phyloP scores from a whole-genome alignment of 1,140 invertebrate species.

The Hesperophylax magnus region DNA sequence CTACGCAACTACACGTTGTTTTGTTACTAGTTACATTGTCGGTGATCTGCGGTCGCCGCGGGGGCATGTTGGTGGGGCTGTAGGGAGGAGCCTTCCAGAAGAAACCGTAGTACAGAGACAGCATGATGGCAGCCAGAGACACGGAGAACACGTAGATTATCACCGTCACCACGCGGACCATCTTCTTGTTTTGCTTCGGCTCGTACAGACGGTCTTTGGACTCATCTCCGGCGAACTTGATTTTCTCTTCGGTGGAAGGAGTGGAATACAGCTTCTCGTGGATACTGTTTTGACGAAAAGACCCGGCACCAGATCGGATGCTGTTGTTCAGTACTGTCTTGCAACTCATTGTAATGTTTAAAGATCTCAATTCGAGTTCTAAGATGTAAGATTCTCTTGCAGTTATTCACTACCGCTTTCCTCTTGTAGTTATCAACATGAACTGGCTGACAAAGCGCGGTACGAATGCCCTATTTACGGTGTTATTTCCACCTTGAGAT shows the following conservation, averaged over 20 bases:
- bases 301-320: constrained; percentile 63
- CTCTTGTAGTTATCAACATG: neutral
- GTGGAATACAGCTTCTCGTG: constrained; percentile 59
- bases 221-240: constrained; percentile 81
- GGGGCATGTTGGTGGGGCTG: constrained; percentile 54
- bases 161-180: constrained; percentile 93
- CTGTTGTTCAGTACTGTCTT: constrained; percentile 66
- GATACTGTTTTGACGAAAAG: constrained; percentile 59
- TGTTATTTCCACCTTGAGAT: neutral
- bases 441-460: constrained; percentile 2
- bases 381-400: neutral
- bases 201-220: constrained; percentile 87
- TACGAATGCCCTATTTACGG: constrained; percentile 41
- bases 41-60: neutral
- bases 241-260: constrained; percentile 72
- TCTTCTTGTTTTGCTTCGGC: constrained; percentile 87
- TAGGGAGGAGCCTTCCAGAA: constrained; percentile 84
- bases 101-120: constrained; percentile 96
- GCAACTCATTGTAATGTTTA: constrained; percentile 62
- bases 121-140: constrained; percentile 93
- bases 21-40: constrained; percentile 55
- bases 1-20: constrained; percentile 69
- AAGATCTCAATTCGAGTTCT: neutral
- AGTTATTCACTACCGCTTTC: neutral
- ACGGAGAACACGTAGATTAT: constrained; percentile 96